Evolutionary conservation across 1,140 invertebrate genomes (phyloP).

Genomic region (Rhopalosiphum padi): DNA sequence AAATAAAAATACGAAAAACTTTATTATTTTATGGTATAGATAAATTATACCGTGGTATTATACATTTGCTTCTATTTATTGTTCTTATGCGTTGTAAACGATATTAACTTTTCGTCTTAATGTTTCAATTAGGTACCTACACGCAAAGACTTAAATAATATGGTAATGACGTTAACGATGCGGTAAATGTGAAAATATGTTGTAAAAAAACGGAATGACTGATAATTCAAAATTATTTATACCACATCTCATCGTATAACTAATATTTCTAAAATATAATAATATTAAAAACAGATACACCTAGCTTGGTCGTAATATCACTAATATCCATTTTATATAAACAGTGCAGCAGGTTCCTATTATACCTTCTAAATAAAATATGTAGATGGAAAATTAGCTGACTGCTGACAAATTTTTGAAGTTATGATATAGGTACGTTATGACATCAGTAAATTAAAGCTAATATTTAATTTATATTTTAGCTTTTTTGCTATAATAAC

Average conservation of each 20-base stretch:
- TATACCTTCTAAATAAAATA: neutral
- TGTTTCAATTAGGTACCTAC: neutral
- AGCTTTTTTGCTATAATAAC: no score
- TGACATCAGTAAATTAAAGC: neutral
- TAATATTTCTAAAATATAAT: neutral
- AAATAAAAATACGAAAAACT: neutral
- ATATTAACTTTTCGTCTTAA: neutral
- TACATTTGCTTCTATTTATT: neutral
- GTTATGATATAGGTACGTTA: neutral
- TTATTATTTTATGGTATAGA: conserved; percentile 9
- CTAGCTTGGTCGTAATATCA: neutral
- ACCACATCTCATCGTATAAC: neutral
- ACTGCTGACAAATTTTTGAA: neutral
- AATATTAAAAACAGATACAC: neutral
- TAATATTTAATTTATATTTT: neutral
- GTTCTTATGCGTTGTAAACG: neutral
- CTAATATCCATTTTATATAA: no score
- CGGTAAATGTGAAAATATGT: neutral
- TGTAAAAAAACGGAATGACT: neutral
- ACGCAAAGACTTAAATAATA: neutral
- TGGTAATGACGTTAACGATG: neutral
- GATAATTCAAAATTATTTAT: neutral
- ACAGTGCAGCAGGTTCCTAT: neutral
- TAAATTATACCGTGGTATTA: neutral
- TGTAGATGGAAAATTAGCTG: neutral